Evolutionary conservation across 2,888 invertebrate species (phyloP).

Genomic region (Rhagium mordax): DNA sequence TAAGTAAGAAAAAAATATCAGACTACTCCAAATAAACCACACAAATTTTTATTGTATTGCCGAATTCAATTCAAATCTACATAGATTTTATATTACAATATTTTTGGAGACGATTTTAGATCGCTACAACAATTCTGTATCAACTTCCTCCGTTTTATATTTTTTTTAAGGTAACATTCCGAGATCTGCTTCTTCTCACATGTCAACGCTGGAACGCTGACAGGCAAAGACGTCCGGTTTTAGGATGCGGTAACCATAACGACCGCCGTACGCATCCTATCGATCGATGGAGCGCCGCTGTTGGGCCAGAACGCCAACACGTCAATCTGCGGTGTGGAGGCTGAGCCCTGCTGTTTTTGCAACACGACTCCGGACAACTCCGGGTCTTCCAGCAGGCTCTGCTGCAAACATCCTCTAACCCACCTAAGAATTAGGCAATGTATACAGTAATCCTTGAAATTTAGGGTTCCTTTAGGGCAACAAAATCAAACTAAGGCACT

Average conservation of each 20-base stretch:
- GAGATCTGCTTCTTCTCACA: not conserved
- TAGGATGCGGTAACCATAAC: slow-evolving; percentile 15
- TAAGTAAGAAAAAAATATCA: no score
- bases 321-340: slow-evolving; percentile 2
- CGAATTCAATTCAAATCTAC: no score
- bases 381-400: not conserved
- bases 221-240: slow-evolving; percentile 26
- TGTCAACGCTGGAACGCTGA: slow-evolving; percentile 7
- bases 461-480: no score
- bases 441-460: not conserved
- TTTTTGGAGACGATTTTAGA: no score
- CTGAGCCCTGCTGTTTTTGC: slow-evolving; percentile 2
- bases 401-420: not conserved
- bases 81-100: no score
- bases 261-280: slow-evolving; percentile 56
- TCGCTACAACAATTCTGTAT: no score
- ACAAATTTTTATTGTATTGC: no score
- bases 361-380: slow-evolving; percentile 2
- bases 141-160: not conserved
- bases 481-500: no score
- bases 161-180: not conserved
- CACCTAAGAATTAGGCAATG: not conserved
- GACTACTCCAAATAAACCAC: no score
- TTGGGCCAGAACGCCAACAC: slow-evolving; percentile 10
- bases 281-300: slow-evolving; percentile 52